A percentile compares a stretch with the other conserved stretches of the same genome.
These are phyloP conservation scores for Lophochroa leadbeateri DNA, from an alignment of 2,113 vertebrate species.

Conservation along the genomic window DNA sequence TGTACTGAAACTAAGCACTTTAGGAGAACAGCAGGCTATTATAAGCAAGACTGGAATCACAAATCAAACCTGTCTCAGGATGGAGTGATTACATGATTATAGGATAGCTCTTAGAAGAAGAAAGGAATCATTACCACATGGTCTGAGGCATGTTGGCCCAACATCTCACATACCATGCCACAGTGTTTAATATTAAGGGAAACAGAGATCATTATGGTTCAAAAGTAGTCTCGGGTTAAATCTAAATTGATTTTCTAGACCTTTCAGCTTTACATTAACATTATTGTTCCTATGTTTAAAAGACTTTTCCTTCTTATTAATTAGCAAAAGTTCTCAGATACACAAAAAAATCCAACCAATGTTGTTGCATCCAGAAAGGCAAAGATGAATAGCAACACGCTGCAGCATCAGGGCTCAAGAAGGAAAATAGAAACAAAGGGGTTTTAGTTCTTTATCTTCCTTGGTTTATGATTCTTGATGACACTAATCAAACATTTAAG, in stretches of 20 bases:
- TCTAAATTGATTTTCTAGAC: not conserved
- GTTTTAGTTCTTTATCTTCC: not conserved
- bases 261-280: not conserved
- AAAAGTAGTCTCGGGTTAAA: not conserved
- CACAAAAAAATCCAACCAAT: not conserved
- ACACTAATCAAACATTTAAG: not conserved
- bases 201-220: not conserved
- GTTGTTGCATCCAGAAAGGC: not conserved
- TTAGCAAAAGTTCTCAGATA: not conserved
- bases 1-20: not conserved
- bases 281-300: not conserved
- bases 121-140: conserved; percentile 11
- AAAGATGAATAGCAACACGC: not conserved
- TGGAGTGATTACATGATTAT: not conserved
- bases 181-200: not conserved
- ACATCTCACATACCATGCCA: not conserved
- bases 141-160: not conserved
- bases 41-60: not conserved
- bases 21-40: not conserved
- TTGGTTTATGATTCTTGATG: not conserved
- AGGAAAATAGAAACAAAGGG: not conserved
- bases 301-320: not conserved
- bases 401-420: not conserved
- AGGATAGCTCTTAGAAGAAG: not conserved
- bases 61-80: not conserved